Evolutionary conservation across 64 coral and sea anemone genomes (phyloP).

Genomic region (Actinia equina): DNA sequence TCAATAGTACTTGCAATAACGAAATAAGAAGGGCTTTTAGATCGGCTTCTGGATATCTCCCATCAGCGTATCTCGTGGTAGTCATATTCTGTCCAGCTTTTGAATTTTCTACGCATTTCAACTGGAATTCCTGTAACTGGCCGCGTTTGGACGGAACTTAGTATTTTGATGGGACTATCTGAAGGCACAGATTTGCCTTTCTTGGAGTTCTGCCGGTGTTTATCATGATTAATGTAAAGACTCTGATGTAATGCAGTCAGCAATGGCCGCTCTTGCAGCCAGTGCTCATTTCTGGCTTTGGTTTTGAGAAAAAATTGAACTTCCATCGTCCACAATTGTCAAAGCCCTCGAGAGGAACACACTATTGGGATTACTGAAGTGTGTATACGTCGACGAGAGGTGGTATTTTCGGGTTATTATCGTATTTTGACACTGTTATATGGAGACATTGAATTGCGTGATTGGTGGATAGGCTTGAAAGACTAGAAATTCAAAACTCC

Average conservation of each 20-base stretch:
- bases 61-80: constrained; percentile 65
- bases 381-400: constrained; percentile 38
- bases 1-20: constrained; percentile 50
- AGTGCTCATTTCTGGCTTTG: constrained; percentile 66
- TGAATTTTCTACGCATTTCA: constrained; percentile 59
- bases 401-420: constrained; percentile 25
- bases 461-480: constrained; percentile 80
- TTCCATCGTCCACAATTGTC: background rate
- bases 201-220: constrained; percentile 84
- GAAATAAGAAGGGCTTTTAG: constrained; percentile 58
- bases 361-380: constrained; percentile 35
- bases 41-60: constrained; percentile 56
- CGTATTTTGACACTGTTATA: constrained; percentile 72
- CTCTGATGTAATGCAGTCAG: constrained; percentile 95
- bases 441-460: constrained; percentile 79
- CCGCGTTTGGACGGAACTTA: constrained; percentile 37
- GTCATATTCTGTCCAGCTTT: constrained; percentile 59
- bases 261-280: constrained; percentile 88
- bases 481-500: constrained; percentile 99
- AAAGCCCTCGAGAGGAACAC: constrained; percentile 32
- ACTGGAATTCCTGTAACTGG: constrained; percentile 24
- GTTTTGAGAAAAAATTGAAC: constrained; percentile 66
- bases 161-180: constrained; percentile 61
- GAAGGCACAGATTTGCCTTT: constrained; percentile 58
- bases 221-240: constrained; percentile 53